These are phyloP conservation scores for Diacarnus erythraeanus DNA, from an alignment of 37 sponge, comb jelly and placozoan species.

Conservation along the genomic window DNA sequence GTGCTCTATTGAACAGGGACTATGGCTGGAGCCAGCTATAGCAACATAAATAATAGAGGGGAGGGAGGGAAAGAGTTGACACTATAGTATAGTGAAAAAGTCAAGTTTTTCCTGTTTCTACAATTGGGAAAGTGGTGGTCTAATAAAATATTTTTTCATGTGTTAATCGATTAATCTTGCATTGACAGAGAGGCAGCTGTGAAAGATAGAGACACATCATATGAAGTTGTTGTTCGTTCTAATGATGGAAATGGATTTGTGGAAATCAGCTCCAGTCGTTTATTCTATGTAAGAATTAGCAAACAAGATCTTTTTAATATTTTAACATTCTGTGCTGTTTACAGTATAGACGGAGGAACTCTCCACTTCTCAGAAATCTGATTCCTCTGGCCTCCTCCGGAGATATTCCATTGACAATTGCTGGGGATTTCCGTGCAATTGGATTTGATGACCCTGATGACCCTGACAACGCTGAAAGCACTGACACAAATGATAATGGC, in stretches of 20 bases:
- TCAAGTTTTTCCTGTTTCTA: too few relatives aligned
- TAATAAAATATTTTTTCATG: too few relatives aligned
- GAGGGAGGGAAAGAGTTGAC: too few relatives aligned
- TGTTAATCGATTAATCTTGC: too few relatives aligned
- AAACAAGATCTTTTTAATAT: background rate
- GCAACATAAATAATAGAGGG: too few relatives aligned
- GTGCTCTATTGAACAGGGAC: too few relatives aligned
- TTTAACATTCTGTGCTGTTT: background rate
- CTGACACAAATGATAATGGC: background rate
- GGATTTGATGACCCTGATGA: slow-evolving; percentile 2
- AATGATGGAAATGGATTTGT: background rate
- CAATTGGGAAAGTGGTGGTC: too few relatives aligned
- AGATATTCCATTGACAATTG: background rate
- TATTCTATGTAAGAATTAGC: background rate
- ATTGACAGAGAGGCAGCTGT: background rate
- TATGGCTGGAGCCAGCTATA: too few relatives aligned
- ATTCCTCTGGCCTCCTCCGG: slow-evolving; percentile 2
- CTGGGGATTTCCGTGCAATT: background rate
- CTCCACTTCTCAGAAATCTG: slow-evolving; percentile 5
- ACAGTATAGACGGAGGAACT: background rate
- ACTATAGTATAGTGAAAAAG: too few relatives aligned
- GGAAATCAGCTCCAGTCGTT: background rate
- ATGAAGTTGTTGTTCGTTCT: background rate
- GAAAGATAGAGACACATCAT: background rate
- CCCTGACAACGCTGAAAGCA: background rate